Evolutionary conservation across 23 tunicate genomes (phyloP), one percentile per base, ranked within the genome.

Genomic region (Botrylloides violaceus): DNA sequence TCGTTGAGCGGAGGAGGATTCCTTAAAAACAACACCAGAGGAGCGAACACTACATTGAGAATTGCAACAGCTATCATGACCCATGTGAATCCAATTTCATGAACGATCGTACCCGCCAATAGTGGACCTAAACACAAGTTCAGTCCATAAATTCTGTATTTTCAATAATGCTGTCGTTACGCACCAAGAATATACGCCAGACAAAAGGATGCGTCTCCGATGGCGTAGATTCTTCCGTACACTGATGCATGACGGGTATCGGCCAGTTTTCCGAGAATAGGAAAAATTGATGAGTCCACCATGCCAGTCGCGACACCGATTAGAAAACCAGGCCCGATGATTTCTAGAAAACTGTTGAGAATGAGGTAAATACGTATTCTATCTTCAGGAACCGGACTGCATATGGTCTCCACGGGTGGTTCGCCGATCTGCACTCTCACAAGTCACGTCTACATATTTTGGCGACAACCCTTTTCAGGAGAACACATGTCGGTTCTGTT

Each of bases 171-270:
- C 15, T 7, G 53, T 7, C 9, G 15, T 7, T 43, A 29, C 83
- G 48, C 53, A 90, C 97, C 90, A 15, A 83, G 21, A 4, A 79
- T 77, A 79, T 78, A 90, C 19, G 97, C 85, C 18, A 68, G 0
- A 34, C 97, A 90, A 34, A 90, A 83, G 3, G 97, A 58, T 0
- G 71, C 38, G 60, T 90, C 97, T 2, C 89, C 79, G 56, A 90
- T 90, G 33, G 91, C 97, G 65, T 78, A 90, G 35, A 90, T 80
- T 36, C 97, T 90, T 68, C 97, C 97, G 48, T 83, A 90, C 1
- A 90, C 77, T 4, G 90, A 61, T 28, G 37, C 57, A 73, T 90
- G 97, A 27, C 97, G 58, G 2, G 66, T 78, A 50, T 83, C 97
- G 33, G 81, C 97, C 64, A 90, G 68, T 0, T 29, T 28, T 19